Evolutionary conservation across 2,888 invertebrate genomes (phyloP), one percentile per base, ranked within the genome.

Genomic region (Cynaeus angustus): DNA sequence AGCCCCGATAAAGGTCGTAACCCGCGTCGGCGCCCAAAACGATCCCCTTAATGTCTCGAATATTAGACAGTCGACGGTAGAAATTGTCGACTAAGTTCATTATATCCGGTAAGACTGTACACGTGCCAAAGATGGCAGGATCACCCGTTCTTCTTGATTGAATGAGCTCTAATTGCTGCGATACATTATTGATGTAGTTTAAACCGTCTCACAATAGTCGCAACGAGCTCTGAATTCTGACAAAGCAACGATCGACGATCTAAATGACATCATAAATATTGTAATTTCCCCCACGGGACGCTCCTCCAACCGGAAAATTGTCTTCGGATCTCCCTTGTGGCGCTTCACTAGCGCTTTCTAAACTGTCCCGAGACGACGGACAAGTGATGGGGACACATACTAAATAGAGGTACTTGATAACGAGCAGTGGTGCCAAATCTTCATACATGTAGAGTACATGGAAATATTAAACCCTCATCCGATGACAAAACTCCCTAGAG

Each of bases 211-310:
- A 79, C 80, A 79, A 81, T 81, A 72, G 78, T 77, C 70, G 74
- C 79, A 78, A 79, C 77, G 79, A 78, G 77, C 77, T 74, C 74
- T 72, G 75, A 77, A 76, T 75, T 72, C 74, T 74, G 75, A 79
- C 79, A 79, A 79, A 78, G 79, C 76, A 69, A 72, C 80, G 79
- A 81, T 81, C 81, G 79, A 77, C 80, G 78, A 79, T 80, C 81
- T 78, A 82, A 83, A 82, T 82, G 82, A 83, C 82, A 82, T 82
- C 81, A 82, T 83, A 83, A 83, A 83, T 83, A 83, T 83, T 83
- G 82, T 83, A 83, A 83, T 83, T 82, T 81, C 76, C 78, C 77
- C 78, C 73, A 74, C 75, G 77, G 76, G 78, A 75, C 74, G 75
- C 66, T 72, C 74, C 66, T 68, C 70, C 78, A 71, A 75, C 80